Conservation (phyloP, 2,888 invertebrate species). For the Netelia melanura region DNA sequence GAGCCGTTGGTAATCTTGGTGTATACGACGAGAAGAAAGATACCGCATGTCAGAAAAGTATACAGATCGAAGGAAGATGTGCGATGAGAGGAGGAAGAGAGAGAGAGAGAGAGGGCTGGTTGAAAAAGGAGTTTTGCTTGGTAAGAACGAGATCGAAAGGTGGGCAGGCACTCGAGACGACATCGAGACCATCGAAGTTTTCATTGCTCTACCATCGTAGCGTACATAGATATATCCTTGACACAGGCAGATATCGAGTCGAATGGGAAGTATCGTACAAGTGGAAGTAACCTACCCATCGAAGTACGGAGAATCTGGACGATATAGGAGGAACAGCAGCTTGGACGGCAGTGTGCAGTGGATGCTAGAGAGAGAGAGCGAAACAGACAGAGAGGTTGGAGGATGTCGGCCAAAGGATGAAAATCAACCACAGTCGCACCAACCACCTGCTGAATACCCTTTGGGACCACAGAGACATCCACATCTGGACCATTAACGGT, state of each 20-base stretch:
- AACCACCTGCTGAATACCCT: conserved; percentile 67
- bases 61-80: conserved; percentile 17
- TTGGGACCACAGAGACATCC: conserved; percentile 26
- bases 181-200: conserved; percentile 50
- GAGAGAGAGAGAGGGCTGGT: background rate
- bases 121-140: conserved; percentile 24
- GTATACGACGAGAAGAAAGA: background rate
- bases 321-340: conserved; percentile 9
- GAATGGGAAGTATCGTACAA: conserved; percentile 10
- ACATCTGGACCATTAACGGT: conserved; percentile 57
- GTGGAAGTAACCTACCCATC: conserved; percentile 26
- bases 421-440: conserved; percentile 55
- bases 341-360: background rate
- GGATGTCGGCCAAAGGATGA: conserved; percentile 31
- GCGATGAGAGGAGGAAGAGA: background rate
- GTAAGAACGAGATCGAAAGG: conserved; percentile 30
- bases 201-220: conserved; percentile 21
- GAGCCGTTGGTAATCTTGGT: conserved; percentile 33
- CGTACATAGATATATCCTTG: background rate
- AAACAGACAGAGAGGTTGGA: conserved; percentile 1
- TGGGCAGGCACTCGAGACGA: conserved; percentile 41
- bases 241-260: background rate
- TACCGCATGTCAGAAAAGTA: background rate
- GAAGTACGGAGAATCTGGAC: conserved; percentile 31
- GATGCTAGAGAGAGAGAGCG: background rate